phyloP scores from a whole-genome alignment of 2,113 vertebrate genomes.

The Picathartes gymnocephalus region DNA sequence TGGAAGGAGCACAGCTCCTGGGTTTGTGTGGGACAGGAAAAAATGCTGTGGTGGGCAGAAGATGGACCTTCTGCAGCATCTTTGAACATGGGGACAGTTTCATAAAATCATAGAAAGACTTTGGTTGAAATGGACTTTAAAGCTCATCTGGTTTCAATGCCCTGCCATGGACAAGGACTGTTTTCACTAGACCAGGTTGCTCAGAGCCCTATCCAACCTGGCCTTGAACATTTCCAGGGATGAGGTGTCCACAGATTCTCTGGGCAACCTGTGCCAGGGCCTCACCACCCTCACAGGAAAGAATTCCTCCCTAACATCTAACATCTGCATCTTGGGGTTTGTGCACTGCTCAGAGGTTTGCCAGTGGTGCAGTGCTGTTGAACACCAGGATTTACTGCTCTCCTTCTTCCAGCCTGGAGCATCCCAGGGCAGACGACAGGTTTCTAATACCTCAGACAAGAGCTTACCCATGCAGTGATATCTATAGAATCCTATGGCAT shows the following conservation, averaged over 20 bases:
- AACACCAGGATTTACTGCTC: neutral
- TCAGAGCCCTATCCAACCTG: neutral
- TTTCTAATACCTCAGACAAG: neutral
- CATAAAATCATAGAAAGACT: neutral
- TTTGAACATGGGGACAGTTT: neutral
- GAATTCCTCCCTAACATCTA: neutral
- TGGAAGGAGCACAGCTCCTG: neutral
- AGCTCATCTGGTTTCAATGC: neutral
- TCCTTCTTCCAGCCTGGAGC: neutral
- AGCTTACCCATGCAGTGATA: fast-evolving
- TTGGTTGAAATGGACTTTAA: neutral
- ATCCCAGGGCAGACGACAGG: too few species aligned
- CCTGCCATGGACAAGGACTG: neutral
- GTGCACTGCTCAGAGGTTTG: neutral
- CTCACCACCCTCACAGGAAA: neutral
- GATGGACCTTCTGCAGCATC: neutral
- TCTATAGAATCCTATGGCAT: fast-evolving
- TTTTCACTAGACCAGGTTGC: neutral
- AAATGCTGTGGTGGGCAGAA: neutral
- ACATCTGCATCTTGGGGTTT: neutral
- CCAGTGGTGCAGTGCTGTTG: neutral
- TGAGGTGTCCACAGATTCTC: neutral
- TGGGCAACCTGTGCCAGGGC: neutral
- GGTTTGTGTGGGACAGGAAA: neutral
- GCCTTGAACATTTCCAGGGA: neutral